These are phyloP conservation scores for Halisarca cf. caerulea DNA, from an alignment of 37 sponge, comb jelly and placozoan genomes.

Conservation along the genomic window DNA sequence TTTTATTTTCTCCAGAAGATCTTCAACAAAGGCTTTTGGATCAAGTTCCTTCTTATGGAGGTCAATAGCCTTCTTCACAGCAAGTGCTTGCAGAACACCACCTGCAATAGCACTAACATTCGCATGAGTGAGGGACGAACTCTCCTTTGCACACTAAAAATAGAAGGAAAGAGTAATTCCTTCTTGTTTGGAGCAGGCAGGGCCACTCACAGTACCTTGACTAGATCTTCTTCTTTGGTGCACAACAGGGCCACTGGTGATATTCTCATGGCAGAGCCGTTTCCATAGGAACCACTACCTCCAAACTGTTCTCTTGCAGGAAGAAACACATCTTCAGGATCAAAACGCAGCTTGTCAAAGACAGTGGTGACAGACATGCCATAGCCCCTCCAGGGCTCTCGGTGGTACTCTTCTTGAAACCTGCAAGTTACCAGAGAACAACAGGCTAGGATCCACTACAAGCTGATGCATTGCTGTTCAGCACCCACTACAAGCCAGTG, in stretches of 20 bases:
- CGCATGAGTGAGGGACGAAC: slow-evolving; percentile 60
- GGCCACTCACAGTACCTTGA: slow-evolving; percentile 1
- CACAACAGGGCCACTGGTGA: slow-evolving; percentile 63
- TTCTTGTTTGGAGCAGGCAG: not conserved
- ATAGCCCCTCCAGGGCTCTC: slow-evolving; percentile 70
- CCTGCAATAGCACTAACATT: slow-evolving; percentile 64
- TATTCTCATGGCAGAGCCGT: slow-evolving; percentile 80
- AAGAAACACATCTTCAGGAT: slow-evolving; percentile 36
- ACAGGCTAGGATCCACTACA: not conserved
- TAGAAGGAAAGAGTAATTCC: not conserved
- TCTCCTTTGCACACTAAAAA: slow-evolving; percentile 49
- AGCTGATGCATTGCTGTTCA: not conserved
- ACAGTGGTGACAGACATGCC: slow-evolving; percentile 50
- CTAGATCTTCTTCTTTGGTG: not conserved
- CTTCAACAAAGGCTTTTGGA: slow-evolving; percentile 42
- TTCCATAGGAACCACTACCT: slow-evolving; percentile 79
- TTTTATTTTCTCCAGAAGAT: slow-evolving; percentile 31
- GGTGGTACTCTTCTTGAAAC: slow-evolving; percentile 55
- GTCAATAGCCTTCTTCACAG: slow-evolving; percentile 50
- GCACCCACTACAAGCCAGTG: not conserved
- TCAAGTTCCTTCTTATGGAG: slow-evolving; percentile 25
- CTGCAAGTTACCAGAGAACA: slow-evolving; percentile 1
- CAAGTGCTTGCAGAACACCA: slow-evolving; percentile 64
- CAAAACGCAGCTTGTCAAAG: slow-evolving; percentile 48
- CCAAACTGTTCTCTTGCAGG: slow-evolving; percentile 74